Evolutionary conservation across 2,888 invertebrate genomes (phyloP), one percentile per base, ranked within the genome.

Genomic region (Drosophila infuscata): DNA sequence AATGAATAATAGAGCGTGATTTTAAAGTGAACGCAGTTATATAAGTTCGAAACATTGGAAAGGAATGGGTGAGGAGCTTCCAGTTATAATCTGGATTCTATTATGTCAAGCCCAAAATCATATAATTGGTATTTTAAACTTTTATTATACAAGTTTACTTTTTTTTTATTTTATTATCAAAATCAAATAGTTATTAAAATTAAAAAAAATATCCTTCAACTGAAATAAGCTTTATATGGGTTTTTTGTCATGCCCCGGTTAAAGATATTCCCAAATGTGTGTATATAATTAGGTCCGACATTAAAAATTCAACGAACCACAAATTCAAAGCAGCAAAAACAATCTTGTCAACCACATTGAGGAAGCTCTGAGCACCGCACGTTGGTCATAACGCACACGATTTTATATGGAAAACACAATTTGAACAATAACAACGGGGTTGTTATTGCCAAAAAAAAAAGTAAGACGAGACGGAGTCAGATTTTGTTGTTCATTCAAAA

Each of bases 361-460:
- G 83, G 84, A 85, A 76, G 72, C 70, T 67, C 49, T 51, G 53
- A 48, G 49, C 64, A 66, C 68, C 72, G 72, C 84, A 84, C 84
- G 88, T 84, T 88, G 88, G 81, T 85, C 86, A 88, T 59, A 78
- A 82, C 69, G 65, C 63, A 78, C 83, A 83, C 76, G 79, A 79
- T 70, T 82, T 79, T 56, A 70, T 63, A 51, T 62, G 63, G 64
- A 65, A 82, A 68, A 64, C 30, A 65, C n/a, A 43, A 30, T 48
- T 67, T 36, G 62, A 54, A 29, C 56, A 67, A 74, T 29, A 48
- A 61, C 15, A 53, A 48, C 53, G 6, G 36, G 43, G 35, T 56
- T 54, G 35, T 36, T 69, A 67, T 60, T 58, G 30, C 41, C 32
- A 7, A 66, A 65, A 61, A 49, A 70, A 70, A 60, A 59, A 29